Conservation (phyloP, 2,797 vertebrate genomes). For the Bradypodion ventrale region DNA sequence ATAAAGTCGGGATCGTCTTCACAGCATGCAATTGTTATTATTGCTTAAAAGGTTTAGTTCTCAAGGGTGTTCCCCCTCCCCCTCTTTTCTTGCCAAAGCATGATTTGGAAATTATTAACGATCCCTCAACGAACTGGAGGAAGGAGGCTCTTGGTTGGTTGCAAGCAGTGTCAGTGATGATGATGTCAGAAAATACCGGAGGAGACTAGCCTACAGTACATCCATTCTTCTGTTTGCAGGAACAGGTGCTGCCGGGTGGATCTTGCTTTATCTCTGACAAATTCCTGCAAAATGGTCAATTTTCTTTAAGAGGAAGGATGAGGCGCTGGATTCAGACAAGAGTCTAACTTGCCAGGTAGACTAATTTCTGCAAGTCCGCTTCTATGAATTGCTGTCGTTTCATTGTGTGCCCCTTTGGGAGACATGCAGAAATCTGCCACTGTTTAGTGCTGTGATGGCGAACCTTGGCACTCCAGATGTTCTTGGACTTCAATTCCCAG, state of each 20-base stretch:
- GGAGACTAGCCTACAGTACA: slow-evolving; percentile 28
- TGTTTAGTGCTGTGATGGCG: too few species aligned
- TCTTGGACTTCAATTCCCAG: too few species aligned
- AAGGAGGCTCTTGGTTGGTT: slow-evolving; percentile 38
- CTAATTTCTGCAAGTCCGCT: neutral
- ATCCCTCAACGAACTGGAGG: slow-evolving; percentile 11
- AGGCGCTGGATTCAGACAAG: neutral
- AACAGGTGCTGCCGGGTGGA: neutral
- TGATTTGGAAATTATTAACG: slow-evolving; percentile 31
- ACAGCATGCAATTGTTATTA: too few species aligned
- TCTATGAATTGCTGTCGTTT: neutral
- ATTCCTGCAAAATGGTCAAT: neutral
- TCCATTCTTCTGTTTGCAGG: neutral
- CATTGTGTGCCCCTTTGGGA: neutral
- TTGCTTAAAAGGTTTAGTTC: too few species aligned
- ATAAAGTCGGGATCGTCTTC: too few species aligned
- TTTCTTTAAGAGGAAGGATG: neutral
- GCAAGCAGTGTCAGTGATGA: neutral
- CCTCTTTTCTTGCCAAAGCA: slow-evolving; percentile 6
- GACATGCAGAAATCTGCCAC: neutral
- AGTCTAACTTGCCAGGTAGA: neutral
- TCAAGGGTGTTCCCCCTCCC: rapidly evolving
- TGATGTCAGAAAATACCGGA: slow-evolving; percentile 33
- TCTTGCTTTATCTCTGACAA: neutral
- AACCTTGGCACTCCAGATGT: too few species aligned